Base-by-base conservation (phyloP, 2,113 vertebrate species). In the Agapornis roseicollis region DNA sequence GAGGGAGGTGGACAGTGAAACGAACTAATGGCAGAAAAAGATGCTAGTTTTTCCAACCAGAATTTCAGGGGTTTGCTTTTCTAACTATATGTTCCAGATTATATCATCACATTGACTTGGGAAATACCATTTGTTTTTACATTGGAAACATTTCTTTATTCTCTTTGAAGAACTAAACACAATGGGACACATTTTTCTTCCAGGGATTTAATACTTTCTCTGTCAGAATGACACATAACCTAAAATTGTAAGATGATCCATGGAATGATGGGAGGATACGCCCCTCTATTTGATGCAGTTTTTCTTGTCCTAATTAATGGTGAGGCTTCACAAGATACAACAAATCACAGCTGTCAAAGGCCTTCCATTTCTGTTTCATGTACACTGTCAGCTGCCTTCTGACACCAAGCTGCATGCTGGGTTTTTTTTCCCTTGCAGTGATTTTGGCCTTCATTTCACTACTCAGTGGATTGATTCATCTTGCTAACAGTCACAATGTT, bases 1-100 rank as follows among this genome's bases (percentile, higher is more conserved):
- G 44, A 85, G 2, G 2, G 6, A 78, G 25, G 31, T 1, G 1
- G 11, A 13, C 39, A 52, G 6, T 1, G 0, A 46, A 87, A 58
- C 2, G 89, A 90, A 28, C 9, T 64, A 64, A 89, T 61, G 16
- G 13, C 46, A 56, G 66, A 46, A 55, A 46, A 0, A 2, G 3
- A 13, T 70, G 28, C 29, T 49, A 46, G 28, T 79, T 78, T 71
- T 88, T 60, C 29, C 37, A 60, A 52, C 4, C 19, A 16, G 35
- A 16, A 50, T 65, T 64, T 82, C 23, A 65, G 13, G 1, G 1
- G 2, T 37, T 47, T 46, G 5, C 37, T 69, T 42, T 71, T 37
- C 35, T 85, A 2, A 46, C 52, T 64, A 20, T 46, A 16, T 50
- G 3, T 80, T 44, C 37, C n/a, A 61, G 28, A 41, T 80, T 52